A percentile compares a stretch with the other conserved stretches of the same genome.
Evolutionary conservation across 2,888 invertebrate species (phyloP).

Genomic region (Luffia ferchaultella): DNA sequence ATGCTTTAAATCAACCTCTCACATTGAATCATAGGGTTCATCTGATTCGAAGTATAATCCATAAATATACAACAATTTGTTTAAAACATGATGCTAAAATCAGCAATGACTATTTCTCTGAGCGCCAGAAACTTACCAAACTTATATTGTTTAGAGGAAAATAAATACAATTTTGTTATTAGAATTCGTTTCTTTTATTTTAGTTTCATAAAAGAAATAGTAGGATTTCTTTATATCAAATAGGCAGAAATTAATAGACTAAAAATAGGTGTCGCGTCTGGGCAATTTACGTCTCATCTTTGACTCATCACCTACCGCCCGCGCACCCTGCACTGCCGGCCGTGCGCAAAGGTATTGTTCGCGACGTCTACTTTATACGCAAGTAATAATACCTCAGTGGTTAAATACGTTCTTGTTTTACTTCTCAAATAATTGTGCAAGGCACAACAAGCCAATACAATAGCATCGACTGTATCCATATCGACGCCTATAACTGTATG

Average conservation of each 20-base stretch:
- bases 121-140: conserved; percentile 11
- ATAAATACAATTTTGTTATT: not conserved
- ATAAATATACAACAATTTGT: conserved; percentile 13
- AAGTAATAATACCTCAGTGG: not conserved
- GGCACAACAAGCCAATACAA: not conserved
- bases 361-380: not conserved
- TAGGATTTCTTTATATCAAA: not conserved
- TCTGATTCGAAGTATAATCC: conserved; percentile 12
- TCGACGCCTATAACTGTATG: not conserved
- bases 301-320: not conserved
- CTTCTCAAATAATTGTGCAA: not conserved
- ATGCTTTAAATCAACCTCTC: conserved; percentile 5
- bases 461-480: not conserved
- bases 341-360: not conserved
- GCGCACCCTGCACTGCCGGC: too few species aligned
- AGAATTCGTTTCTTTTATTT: not conserved
- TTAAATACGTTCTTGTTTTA: too few species aligned
- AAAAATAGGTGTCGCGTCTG: not conserved
- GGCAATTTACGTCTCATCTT: not conserved
- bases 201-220: not conserved
- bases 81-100: conserved; percentile 11
- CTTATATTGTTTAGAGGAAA: conserved; percentile 9
- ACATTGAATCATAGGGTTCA: conserved; percentile 11
- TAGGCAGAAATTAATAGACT: not conserved
- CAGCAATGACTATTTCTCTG: conserved; percentile 4